Conservation (phyloP, 1,140 invertebrate genomes). For the Zaprionus taronus region DNA sequence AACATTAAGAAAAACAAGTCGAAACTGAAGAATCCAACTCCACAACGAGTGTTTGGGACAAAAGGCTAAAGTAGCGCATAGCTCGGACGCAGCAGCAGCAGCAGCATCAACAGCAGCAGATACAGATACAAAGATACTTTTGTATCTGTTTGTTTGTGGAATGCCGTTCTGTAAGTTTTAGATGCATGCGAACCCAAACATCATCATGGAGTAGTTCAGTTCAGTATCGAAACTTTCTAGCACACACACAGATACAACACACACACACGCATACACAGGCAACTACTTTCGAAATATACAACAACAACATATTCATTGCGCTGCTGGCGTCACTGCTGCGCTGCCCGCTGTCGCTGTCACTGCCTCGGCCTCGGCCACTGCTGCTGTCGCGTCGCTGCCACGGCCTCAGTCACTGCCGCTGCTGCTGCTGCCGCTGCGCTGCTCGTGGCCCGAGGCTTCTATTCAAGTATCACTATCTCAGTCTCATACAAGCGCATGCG, state of each 20-base stretch:
- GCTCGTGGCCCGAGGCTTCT: background rate
- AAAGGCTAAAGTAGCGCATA: slow-evolving; percentile 65
- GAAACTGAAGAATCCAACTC: slow-evolving; percentile 42
- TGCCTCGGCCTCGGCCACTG: slow-evolving; percentile 9
- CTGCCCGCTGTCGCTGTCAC: background rate
- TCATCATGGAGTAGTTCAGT: slow-evolving; percentile 57
- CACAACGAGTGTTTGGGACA: slow-evolving; percentile 47
- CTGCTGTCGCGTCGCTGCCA: background rate
- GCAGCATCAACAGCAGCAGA: slow-evolving; percentile 33
- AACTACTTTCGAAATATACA: slow-evolving; percentile 62
- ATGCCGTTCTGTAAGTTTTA: slow-evolving; percentile 84
- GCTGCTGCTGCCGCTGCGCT: background rate
- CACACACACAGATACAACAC: slow-evolving; percentile 52
- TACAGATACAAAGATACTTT: too few species aligned
- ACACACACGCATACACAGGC: slow-evolving; percentile 27
- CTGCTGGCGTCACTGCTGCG: slow-evolving; percentile 16
- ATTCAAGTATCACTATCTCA: slow-evolving; percentile 15
- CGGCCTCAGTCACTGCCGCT: slow-evolving; percentile 8
- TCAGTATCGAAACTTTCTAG: slow-evolving; percentile 74
- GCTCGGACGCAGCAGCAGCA: slow-evolving; percentile 40
- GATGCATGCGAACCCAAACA: slow-evolving; percentile 65
- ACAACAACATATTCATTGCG: slow-evolving; percentile 41
- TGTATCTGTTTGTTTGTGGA: slow-evolving; percentile 61
- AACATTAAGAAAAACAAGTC: slow-evolving; percentile 43
- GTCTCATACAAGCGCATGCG: slow-evolving; percentile 40